Evolutionary conservation across 2,797 vertebrate species (phyloP), one percentile per base, ranked within the genome.

Genomic region (Diceros bicornis): DNA sequence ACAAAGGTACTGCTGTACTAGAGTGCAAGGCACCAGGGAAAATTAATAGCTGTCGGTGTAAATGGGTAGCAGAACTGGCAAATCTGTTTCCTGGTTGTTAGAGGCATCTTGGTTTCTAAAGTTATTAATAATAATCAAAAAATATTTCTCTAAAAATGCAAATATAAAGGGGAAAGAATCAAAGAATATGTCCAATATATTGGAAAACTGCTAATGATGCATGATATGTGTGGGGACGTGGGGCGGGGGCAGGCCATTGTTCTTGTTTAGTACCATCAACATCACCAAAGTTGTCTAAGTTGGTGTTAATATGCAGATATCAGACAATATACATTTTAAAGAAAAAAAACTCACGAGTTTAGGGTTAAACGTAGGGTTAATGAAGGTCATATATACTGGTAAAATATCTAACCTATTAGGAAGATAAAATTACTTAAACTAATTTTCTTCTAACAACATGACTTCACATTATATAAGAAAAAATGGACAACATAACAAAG

Each of bases 1-100:
- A 83, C 61, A 83, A 92, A 41, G 59, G 10, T 29, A 61, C 34
- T 97, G 72, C 23, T 90, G 8, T 66, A 44, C 21, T n/a, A 75
- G 75, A 94, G 55, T 81, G 62, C 71, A 92, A 96, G 59, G 34
- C 59, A 91, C 29, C 7, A 37, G 55, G n/a, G 69, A 64, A 94
- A 93, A 97, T 86, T 44, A 91, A 96, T 91, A 86, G 17, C 41
- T 29, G 3, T 72, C 66, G 82, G 41, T 79, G 44, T 74, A 93
- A 94, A 79, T 52, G 27, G 57, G 52, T n/a, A 62, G 16, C 20
- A 37, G 44, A 94, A 91, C 32, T 55, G 7, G 44, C 18, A 94
- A 93, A 82, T 29, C 32, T 75, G 12, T 72, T 84, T 68, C 75
- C 37, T 87, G 14, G 21, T 27, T 83, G 25, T 75, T 83, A 89